Percentiles rank a stretch among this genome's conserved stretches.
Conservation (phyloP, 53 echinoderm and acorn worm genomes). For the Temnopleurus reevesii region DNA sequence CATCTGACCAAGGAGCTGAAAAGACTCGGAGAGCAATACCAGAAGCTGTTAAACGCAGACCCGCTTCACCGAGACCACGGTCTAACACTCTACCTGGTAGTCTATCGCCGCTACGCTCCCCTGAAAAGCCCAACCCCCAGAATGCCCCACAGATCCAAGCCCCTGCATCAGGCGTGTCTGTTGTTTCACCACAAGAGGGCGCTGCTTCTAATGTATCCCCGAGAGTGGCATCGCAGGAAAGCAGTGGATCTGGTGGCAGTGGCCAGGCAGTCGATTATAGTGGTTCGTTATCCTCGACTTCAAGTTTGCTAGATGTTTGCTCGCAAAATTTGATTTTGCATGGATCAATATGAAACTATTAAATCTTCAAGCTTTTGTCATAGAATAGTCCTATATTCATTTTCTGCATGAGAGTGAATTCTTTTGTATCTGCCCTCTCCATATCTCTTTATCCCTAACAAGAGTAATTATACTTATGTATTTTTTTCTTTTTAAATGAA, state of each 20-base stretch:
- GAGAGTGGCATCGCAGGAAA: slow-evolving; percentile 82
- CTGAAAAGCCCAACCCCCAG: slow-evolving; percentile 19
- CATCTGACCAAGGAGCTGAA: slow-evolving; percentile 14
- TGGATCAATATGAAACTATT: not conserved
- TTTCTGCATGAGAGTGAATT: not conserved
- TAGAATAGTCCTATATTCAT: not conserved
- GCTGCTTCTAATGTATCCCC: slow-evolving; percentile 58
- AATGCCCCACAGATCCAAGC: slow-evolving; percentile 33
- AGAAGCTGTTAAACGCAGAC: slow-evolving; percentile 63
- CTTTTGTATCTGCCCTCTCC: not conserved
- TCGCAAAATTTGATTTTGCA: slow-evolving; percentile 4
- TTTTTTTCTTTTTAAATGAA: no score
- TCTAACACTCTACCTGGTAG: slow-evolving; percentile 66
- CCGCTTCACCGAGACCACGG: slow-evolving; percentile 65
- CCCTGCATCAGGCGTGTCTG: slow-evolving; percentile 20
- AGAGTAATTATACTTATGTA: no score
- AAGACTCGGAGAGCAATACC: slow-evolving; percentile 40
- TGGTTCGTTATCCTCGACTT: slow-evolving; percentile 76
- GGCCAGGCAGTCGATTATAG: slow-evolving; percentile 74
- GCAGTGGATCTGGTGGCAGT: slow-evolving; percentile 75
- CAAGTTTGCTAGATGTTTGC: slow-evolving; percentile 28
- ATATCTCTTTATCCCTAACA: not conserved
- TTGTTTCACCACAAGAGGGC: slow-evolving; percentile 49
- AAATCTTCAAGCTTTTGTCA: not conserved
- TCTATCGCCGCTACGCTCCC: slow-evolving; percentile 24